phyloP scores from a whole-genome alignment of 2,797 vertebrate species.

The Paguma larvata region DNA sequence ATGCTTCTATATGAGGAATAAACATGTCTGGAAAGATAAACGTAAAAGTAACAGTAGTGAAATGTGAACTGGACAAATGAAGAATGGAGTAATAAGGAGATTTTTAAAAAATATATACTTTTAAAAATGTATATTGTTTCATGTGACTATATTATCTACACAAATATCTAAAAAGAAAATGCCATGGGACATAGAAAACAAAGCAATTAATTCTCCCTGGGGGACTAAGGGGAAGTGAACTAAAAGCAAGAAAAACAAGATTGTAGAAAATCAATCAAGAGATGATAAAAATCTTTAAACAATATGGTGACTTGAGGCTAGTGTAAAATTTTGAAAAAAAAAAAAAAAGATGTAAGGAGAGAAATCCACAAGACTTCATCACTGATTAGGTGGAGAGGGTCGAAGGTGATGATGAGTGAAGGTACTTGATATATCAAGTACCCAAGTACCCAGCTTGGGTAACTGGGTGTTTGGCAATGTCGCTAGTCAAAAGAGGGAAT shows the following conservation, averaged over 20 bases:
- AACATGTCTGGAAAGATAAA: slow-evolving; percentile 14
- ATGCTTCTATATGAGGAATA: neutral
- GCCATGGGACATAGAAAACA: neutral
- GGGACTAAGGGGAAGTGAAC: neutral
- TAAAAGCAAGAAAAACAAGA: neutral
- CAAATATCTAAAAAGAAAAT: neutral
- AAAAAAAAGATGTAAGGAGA: neutral
- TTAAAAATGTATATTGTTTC: neutral
- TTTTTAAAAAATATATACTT: neutral
- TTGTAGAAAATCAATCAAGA: neutral
- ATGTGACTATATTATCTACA: neutral
- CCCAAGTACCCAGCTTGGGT: neutral
- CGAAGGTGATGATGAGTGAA: neutral
- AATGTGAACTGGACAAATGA: neutral
- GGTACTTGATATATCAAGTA: too few species aligned
- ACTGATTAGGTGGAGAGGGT: neutral
- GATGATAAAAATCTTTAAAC: neutral
- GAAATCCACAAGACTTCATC: neutral
- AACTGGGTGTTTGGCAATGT: neutral
- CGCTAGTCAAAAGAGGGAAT: neutral
- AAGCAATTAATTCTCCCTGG: neutral
- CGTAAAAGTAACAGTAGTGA: neutral
- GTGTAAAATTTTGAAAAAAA: neutral
- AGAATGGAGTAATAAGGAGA: neutral
- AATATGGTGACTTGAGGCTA: neutral